Evolutionary conservation across 2,888 invertebrate genomes (phyloP).

Genomic region (Micoletzkya japonica): DNA sequence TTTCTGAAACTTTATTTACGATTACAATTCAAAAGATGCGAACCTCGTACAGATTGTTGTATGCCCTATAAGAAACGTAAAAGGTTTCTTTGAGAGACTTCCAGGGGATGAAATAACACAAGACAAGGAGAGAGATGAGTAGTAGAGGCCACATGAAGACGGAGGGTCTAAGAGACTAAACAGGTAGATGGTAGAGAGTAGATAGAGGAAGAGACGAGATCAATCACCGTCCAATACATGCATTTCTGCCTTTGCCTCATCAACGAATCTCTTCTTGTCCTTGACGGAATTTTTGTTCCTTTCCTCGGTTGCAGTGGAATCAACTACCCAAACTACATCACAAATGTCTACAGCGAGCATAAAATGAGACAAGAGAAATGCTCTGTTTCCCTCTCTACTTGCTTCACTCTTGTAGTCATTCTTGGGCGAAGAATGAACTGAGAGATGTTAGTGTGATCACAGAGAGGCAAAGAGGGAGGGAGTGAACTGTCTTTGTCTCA

Average conservation of each 20-base stretch:
- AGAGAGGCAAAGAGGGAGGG: not conserved
- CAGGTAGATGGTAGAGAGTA: not conserved
- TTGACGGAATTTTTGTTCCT: too few species aligned
- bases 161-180: not conserved
- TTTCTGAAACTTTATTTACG: too few species aligned
- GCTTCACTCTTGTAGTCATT: not conserved
- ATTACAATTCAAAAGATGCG: too few species aligned
- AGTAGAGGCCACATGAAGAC: not conserved
- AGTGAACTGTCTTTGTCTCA: too few species aligned
- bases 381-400: not conserved
- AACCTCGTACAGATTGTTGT: too few species aligned
- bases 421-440: not conserved
- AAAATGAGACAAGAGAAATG: not conserved
- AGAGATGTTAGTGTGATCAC: not conserved
- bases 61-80: too few species aligned
- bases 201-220: not conserved
- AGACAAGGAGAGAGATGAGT: not conserved
- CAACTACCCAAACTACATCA: not conserved
- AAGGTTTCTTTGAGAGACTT: too few species aligned
- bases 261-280: too few species aligned
- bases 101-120: too few species aligned
- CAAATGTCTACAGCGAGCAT: not conserved
- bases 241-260: not conserved
- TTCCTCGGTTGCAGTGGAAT: too few species aligned
- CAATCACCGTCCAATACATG: not conserved